These are phyloP conservation scores for Varanus komodoensis DNA, from an alignment of 2,113 vertebrate genomes.

Conservation along the genomic window DNA sequence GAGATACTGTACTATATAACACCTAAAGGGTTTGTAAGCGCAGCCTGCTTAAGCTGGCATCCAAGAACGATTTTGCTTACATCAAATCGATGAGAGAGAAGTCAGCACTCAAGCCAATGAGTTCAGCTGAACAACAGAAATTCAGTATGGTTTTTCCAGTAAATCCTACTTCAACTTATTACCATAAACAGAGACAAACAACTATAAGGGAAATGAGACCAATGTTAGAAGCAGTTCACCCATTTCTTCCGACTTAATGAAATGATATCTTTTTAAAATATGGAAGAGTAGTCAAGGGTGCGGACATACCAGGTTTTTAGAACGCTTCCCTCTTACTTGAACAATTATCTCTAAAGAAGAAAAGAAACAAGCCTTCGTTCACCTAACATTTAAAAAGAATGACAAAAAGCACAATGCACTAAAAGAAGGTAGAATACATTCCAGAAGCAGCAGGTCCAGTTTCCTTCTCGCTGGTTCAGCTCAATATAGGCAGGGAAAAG, in stretches of 20 bases:
- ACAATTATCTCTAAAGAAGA: conserved; percentile 66
- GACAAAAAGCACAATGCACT: conserved; percentile 4
- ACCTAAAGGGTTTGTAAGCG: conserved; percentile 27
- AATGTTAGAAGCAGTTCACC: conserved; percentile 11
- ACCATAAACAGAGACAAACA: conserved; percentile 24
- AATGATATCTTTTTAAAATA: conserved; percentile 43
- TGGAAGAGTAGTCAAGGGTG: conserved; percentile 37
- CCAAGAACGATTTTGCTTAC: conserved; percentile 3
- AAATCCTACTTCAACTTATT: conserved; percentile 12
- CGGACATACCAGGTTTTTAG: conserved; percentile 66
- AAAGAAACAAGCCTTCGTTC: conserved; percentile 62
- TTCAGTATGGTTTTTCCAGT: conserved; percentile 20
- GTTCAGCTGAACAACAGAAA: neutral
- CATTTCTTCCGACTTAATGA: conserved; percentile 15
- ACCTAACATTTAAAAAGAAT: conserved; percentile 28
- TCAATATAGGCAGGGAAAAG: conserved; percentile 15
- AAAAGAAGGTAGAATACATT: neutral
- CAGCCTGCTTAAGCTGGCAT: neutral
- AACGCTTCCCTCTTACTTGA: conserved; percentile 67
- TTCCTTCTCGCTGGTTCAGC: neutral
- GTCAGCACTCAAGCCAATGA: neutral
- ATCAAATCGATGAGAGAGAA: conserved; percentile 8
- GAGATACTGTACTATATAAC: conserved; percentile 19
- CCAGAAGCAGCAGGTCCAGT: neutral
- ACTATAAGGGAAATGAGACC: neutral